phyloP scores from a whole-genome alignment of 2,888 invertebrate genomes.

The Drosophila anomalata region DNA sequence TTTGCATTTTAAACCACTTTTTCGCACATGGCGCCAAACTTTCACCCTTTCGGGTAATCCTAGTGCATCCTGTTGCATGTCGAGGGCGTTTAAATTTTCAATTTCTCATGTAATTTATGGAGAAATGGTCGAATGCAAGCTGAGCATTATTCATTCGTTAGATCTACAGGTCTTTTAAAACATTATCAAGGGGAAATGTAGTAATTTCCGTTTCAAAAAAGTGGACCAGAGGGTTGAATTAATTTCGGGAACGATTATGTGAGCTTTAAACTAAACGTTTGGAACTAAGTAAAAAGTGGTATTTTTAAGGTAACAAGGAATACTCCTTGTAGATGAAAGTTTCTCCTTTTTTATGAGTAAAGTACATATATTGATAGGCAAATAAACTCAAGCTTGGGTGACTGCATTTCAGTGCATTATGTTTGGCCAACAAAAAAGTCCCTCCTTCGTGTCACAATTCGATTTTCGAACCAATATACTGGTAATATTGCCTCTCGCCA shows the following conservation, averaged over 20 bases:
- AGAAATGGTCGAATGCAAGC: slow-evolving; percentile 40
- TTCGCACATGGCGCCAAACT: slow-evolving; percentile 9
- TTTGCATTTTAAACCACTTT: slow-evolving; percentile 33
- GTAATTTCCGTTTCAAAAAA: slow-evolving; percentile 56
- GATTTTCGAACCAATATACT: slow-evolving; percentile 53
- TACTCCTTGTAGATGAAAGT: not conserved
- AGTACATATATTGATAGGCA: slow-evolving; percentile 10
- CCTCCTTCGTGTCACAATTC: slow-evolving; percentile 37
- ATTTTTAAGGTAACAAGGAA: slow-evolving; percentile 10
- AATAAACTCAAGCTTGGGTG: slow-evolving; percentile 27
- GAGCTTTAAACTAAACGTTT: no score
- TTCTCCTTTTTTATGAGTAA: not conserved
- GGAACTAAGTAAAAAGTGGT: no score
- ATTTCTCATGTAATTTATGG: slow-evolving; percentile 53
- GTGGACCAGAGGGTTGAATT: slow-evolving; percentile 1
- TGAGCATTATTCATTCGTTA: slow-evolving; percentile 33
- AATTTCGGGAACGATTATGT: not conserved
- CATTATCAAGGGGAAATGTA: slow-evolving; percentile 47
- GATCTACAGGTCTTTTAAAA: slow-evolving; percentile 16
- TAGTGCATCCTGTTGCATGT: slow-evolving; percentile 62
- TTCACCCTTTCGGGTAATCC: not conserved
- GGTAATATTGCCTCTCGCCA: slow-evolving; percentile 26
- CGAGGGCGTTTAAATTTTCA: slow-evolving; percentile 52
- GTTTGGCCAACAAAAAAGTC: slow-evolving; percentile 5
- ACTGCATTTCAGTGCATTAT: slow-evolving; percentile 34